Percentiles rank a stretch among this genome's conserved stretches.
Conservation (phyloP, 2,888 invertebrate species). For the Scrobipalpa atriplicella region DNA sequence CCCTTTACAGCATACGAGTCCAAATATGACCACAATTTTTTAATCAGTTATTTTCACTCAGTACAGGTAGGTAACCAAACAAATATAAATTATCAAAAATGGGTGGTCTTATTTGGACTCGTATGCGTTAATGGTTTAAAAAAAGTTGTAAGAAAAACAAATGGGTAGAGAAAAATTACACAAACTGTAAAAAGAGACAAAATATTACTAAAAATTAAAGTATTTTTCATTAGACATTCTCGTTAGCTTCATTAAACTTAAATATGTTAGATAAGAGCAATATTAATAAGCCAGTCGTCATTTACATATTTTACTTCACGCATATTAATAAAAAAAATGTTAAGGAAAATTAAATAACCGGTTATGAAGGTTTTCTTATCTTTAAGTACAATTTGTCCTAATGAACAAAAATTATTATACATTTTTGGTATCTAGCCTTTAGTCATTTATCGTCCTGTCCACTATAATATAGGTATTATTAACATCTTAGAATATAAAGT, state of each 20-base stretch:
- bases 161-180: not conserved
- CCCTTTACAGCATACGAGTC: too few relatives aligned
- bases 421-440: constrained; percentile 50
- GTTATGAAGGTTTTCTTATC: constrained; percentile 6
- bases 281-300: not conserved
- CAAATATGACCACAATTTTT: too few relatives aligned
- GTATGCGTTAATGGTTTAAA: too few relatives aligned
- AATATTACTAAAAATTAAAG: not conserved
- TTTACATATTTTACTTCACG: not conserved
- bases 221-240: not conserved
- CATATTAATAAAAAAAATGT: not conserved
- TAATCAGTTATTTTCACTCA: too few relatives aligned
- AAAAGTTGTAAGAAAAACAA: not conserved
- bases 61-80: too few relatives aligned
- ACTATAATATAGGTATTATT: constrained; percentile 57
- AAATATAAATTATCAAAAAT: too few relatives aligned
- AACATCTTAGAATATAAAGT: constrained; percentile 36
- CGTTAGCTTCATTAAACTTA: not conserved
- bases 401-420: constrained; percentile 13
- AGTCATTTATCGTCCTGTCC: constrained; percentile 68
- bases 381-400: constrained; percentile 29
- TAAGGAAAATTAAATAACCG: not conserved
- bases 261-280: not conserved
- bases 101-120: too few relatives aligned
- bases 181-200: not conserved